Evolutionary conservation across 2,888 invertebrate species (phyloP).

Genomic region (Cyrtodaria siliqua): DNA sequence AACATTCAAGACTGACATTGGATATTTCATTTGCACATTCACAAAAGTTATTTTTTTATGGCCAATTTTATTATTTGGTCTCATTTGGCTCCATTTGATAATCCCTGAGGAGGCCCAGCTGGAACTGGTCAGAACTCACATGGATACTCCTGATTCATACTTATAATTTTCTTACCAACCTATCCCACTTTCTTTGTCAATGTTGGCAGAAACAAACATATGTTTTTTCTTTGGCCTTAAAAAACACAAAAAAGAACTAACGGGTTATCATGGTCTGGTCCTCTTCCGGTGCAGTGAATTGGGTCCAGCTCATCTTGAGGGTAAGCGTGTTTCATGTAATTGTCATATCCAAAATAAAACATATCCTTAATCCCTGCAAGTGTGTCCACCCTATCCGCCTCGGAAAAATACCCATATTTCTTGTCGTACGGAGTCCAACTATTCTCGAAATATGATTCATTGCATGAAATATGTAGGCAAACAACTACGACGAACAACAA

Average conservation of each 20-base stretch:
- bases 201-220: not conserved
- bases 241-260: slow-evolving; percentile 84
- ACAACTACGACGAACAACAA: slow-evolving; percentile 39
- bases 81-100: too few relatives aligned
- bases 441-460: slow-evolving; percentile 61
- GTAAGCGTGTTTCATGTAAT: slow-evolving; percentile 89
- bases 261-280: slow-evolving; percentile 89
- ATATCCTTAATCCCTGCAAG: slow-evolving; percentile 86
- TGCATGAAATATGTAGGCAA: slow-evolving; percentile 50
- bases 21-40: too few relatives aligned
- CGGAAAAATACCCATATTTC: slow-evolving; percentile 83
- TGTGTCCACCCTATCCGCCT: slow-evolving; percentile 81
- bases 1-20: too few relatives aligned
- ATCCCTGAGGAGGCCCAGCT: too few relatives aligned
- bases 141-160: too few relatives aligned
- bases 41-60: too few relatives aligned
- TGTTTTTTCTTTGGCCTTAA: slow-evolving; percentile 87
- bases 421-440: slow-evolving; percentile 73
- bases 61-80: too few relatives aligned
- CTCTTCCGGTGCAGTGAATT: slow-evolving; percentile 89
- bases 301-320: slow-evolving; percentile 89
- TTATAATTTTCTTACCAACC: too few relatives aligned
- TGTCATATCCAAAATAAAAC: slow-evolving; percentile 89
- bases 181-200: not conserved
- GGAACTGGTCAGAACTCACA: too few relatives aligned